phyloP scores from a whole-genome alignment of 1,140 invertebrate species.

The Rhagoletis pomonella region DNA sequence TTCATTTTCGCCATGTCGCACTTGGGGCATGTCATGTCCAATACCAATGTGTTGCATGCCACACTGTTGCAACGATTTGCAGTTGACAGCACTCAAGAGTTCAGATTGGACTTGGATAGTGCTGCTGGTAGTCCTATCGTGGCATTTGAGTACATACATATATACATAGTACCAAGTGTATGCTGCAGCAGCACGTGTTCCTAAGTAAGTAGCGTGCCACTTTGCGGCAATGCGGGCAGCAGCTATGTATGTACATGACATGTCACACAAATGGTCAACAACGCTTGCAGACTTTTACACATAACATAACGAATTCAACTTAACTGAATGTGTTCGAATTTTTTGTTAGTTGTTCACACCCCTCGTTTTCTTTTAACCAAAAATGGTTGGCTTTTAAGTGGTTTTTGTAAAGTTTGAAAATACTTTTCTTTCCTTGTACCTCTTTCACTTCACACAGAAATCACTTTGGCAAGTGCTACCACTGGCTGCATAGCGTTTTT shows the following conservation, averaged over 20 bases:
- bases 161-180: neutral
- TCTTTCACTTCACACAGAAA: neutral
- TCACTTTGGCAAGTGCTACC: neutral
- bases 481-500: neutral
- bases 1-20: conserved; percentile 41
- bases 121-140: neutral
- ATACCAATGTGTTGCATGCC: conserved; percentile 33
- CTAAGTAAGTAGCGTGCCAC: neutral
- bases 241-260: conserved; percentile 6
- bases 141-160: neutral
- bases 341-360: neutral
- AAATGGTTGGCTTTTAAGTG: conserved; percentile 28
- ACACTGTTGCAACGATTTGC: conserved; percentile 15
- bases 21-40: conserved; percentile 45
- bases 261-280: conserved; percentile 14
- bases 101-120: neutral
- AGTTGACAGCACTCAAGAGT: conserved; percentile 47
- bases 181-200: conserved; percentile 3
- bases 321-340: neutral
- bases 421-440: neutral
- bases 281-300: neutral
- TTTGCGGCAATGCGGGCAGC: conserved; percentile 37
- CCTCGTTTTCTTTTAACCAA: neutral
- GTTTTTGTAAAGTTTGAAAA: conserved; percentile 4
- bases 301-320: neutral